Percentiles rank a stretch among this genome's conserved stretches.
phyloP scores from a whole-genome alignment of 2,888 invertebrate genomes.

The Hirtodrosophila duncani region DNA sequence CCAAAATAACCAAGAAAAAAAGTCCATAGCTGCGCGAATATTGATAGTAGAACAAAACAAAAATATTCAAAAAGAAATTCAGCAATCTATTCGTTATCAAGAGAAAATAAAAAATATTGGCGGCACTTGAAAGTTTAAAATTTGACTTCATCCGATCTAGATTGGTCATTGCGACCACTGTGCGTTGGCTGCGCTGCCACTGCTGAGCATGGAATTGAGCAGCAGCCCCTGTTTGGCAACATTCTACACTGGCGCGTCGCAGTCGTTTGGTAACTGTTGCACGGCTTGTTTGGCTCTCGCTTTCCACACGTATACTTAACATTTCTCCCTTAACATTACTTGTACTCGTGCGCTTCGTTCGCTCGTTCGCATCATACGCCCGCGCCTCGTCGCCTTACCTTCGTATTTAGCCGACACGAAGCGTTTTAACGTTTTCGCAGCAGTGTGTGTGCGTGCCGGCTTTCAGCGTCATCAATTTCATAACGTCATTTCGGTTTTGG shows the following conservation, averaged over 20 bases:
- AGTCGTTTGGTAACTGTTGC: conserved; percentile 79
- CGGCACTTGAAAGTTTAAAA: no score
- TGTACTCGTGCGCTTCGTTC: conserved; percentile 11
- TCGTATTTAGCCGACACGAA: conserved; percentile 7
- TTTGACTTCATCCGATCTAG: no score
- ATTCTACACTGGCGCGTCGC: conserved; percentile 72
- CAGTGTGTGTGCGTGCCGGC: background rate
- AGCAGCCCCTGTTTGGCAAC: conserved; percentile 72
- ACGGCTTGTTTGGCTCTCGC: conserved; percentile 74
- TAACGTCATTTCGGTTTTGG: conserved; percentile 57
- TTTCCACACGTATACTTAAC: conserved; percentile 19
- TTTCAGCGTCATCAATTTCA: conserved; percentile 56
- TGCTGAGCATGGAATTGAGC: conserved; percentile 12
- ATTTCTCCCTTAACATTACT: conserved; percentile 15
- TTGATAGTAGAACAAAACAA: no score
- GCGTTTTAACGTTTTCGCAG: background rate
- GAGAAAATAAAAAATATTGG: no score
- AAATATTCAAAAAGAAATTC: no score
- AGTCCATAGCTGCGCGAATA: no score
- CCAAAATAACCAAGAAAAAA: no score
- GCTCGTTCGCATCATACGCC: conserved; percentile 3
- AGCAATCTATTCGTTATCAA: no score
- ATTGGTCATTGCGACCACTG: no score
- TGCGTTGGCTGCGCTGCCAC: conserved; percentile 11
- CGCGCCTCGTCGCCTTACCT: conserved; percentile 14